Evolutionary conservation across 2,797 vertebrate genomes (phyloP).

Genomic region (Sebastiscus tertius): DNA sequence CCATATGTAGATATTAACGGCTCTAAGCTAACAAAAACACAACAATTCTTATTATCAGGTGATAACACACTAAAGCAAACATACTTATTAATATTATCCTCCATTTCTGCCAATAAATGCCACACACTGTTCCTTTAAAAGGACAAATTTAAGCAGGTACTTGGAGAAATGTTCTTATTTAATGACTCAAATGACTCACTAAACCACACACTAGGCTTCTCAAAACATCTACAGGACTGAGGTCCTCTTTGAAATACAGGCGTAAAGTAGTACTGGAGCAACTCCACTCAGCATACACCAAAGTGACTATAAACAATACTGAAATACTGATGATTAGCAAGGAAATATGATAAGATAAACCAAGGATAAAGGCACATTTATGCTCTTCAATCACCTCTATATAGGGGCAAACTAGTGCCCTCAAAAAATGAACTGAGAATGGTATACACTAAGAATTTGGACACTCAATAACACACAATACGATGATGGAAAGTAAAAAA

Average conservation of each 20-base stretch:
- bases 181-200: background rate
- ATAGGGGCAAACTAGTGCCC: background rate
- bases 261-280: background rate
- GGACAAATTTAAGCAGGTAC: background rate
- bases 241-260: too few species aligned
- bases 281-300: background rate
- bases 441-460: too few species aligned
- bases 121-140: background rate
- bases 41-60: too few species aligned
- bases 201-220: background rate
- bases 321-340: background rate
- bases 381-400: background rate
- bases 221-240: background rate
- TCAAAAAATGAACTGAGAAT: background rate
- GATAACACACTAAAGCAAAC: too few species aligned
- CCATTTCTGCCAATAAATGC: background rate
- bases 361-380: background rate
- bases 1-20: too few species aligned
- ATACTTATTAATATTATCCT: too few species aligned
- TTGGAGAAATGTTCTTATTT: constrained; percentile 14
- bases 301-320: background rate
- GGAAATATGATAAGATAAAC: background rate
- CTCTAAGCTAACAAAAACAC: too few species aligned
- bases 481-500: background rate
- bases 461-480: background rate